Conservation (phyloP, 1,140 invertebrate genomes). For the Drosophila gunungcola region DNA sequence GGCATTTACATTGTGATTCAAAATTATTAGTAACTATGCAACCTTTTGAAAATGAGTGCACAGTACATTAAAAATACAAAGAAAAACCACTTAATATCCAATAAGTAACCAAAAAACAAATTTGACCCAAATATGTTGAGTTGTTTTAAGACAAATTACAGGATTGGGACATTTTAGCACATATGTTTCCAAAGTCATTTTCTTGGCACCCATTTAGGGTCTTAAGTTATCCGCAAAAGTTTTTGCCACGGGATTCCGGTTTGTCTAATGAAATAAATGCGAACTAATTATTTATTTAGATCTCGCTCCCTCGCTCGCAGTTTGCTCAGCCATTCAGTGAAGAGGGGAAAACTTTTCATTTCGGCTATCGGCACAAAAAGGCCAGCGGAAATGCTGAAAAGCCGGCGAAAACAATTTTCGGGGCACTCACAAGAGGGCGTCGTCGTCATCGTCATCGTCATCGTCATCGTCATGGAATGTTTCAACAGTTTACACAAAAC, state of each 20-base stretch:
- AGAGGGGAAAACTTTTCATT: constrained; percentile 51
- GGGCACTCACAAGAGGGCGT: constrained; percentile 26
- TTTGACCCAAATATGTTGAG: background rate
- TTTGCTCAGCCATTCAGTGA: constrained; percentile 51
- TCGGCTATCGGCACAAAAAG: constrained; percentile 25
- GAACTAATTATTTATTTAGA: constrained; percentile 54
- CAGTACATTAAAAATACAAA: no score
- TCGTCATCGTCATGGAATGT: constrained; percentile 12
- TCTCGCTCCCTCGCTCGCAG: constrained; percentile 29
- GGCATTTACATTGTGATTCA: background rate
- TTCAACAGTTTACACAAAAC: constrained; percentile 70
- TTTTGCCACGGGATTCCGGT: constrained; percentile 22
- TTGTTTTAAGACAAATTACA: constrained; percentile 26
- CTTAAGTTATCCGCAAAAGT: constrained; percentile 35
- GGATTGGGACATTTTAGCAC: constrained; percentile 5
- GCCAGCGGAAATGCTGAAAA: constrained; percentile 1
- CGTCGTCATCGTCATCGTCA: background rate
- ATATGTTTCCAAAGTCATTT: constrained; percentile 38
- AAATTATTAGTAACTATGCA: no score
- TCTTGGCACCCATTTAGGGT: constrained; percentile 29
- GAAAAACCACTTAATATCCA: no score
- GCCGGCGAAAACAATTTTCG: constrained; percentile 13
- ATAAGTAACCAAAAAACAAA: background rate
- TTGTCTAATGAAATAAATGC: constrained; percentile 49
- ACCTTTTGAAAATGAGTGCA: no score